Base-by-base conservation (phyloP, 2,113 vertebrate genomes). In the Connochaetes taurinus region DNA sequence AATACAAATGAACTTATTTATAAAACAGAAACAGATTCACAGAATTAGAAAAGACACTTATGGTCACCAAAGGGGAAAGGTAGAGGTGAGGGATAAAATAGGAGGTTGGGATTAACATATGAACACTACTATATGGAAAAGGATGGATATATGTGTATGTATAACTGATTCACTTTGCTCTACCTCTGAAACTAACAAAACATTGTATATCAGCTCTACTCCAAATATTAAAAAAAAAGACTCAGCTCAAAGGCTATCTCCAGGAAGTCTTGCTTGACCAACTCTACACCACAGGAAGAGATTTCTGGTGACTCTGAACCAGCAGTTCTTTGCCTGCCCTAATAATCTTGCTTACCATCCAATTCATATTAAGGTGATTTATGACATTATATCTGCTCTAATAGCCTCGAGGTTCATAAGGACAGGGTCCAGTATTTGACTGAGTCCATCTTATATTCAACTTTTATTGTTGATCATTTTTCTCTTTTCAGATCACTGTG, bases 381-480 rank as follows among this genome's bases (percentile, higher is more conserved):
- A 98, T 98, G 94, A 95, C 45, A 78, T 93, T 96, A 97, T 97
- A 98, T 97, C 88, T 93, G 36, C 53, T 47, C 55, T 93, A 87
- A 60, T 80, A 80, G 85, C 87, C 45, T 87, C 86, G 53, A 89
- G 53, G 52, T 87, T 67, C 82, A 71, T 67, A 71, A 97, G 93
- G 93, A n/a, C 94, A 95, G 95, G 86, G 96, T 93, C 36, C 93
- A 97, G 29, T 80, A 86, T 88, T 97, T 94, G 45, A 97, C 5
- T 52, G 16, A 96, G 47, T 88, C 85, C 60, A 7, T 94, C n/a
- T 96, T 97, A 96, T 94, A 81, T 92, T 96, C 85, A 97, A 10
- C 11, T 40, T 82, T 82, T 40, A 89, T 84, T 78, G 85, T 16
- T n/a, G 45, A 74, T 12, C 25, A 74, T 83, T 93, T 82, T 82